Percentiles rank a stretch among this genome's conserved stretches.
Conservation (phyloP, 2,113 vertebrate species). For the Mormoops blainvillei region DNA sequence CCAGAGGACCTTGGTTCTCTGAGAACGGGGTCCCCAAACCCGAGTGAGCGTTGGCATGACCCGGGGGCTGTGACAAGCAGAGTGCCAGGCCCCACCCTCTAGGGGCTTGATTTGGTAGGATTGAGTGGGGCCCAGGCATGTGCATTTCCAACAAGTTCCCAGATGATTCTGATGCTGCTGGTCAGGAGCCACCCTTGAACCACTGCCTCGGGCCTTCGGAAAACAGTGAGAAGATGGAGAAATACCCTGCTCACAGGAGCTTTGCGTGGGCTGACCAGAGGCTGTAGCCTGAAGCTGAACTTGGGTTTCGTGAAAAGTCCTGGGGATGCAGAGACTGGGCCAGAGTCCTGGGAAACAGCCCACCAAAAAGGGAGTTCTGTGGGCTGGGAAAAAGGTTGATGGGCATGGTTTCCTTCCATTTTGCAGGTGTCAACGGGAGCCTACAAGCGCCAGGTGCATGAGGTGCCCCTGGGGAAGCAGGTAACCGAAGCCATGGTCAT, state of each 20-base stretch:
- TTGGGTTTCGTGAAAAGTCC: neutral
- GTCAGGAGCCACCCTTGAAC: neutral
- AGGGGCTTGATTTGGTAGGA: neutral
- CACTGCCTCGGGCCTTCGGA: neutral
- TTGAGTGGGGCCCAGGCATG: neutral
- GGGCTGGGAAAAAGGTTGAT: neutral
- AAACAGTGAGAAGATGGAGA: neutral
- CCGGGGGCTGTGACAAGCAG: neutral
- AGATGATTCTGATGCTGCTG: neutral
- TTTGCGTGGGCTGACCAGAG: neutral
- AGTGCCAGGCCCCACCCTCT: neutral
- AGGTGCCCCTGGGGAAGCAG: conserved; percentile 93
- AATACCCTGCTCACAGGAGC: neutral
- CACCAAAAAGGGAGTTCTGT: too few relatives aligned
- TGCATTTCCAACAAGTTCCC: neutral
- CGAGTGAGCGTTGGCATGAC: neutral
- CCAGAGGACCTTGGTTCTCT: neutral
- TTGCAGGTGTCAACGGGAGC: conserved; percentile 92
- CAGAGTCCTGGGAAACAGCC: neutral
- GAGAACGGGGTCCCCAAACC: neutral
- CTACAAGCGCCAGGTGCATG: conserved; percentile 93
- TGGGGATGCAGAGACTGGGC: neutral
- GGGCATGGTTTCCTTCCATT: neutral
- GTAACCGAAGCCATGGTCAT: conserved; percentile 83
- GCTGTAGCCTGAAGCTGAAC: neutral